Evolutionary conservation across 2,888 invertebrate species (phyloP).

Genomic region (Boloria selene): DNA sequence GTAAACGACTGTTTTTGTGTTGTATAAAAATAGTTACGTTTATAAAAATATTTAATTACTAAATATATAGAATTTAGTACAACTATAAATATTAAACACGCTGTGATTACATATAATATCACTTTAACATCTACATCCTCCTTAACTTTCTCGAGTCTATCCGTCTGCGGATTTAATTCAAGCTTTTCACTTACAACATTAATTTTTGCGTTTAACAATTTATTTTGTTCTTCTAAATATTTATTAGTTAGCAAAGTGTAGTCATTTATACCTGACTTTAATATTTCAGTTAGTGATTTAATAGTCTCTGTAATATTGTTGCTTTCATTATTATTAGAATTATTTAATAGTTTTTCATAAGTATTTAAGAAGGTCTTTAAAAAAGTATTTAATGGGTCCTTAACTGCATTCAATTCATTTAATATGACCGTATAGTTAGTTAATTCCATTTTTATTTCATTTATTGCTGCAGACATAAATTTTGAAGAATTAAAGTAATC

Average conservation of each 20-base stretch:
- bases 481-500: conserved; percentile 18
- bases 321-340: conserved; percentile 11
- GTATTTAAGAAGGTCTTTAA: conserved; percentile 12
- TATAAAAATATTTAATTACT: background rate
- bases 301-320: conserved; percentile 17
- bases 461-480: conserved; percentile 7
- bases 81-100: conserved; percentile 16
- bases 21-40: background rate
- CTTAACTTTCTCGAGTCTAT: background rate
- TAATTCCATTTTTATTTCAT: conserved; percentile 10
- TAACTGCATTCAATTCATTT: conserved; percentile 3
- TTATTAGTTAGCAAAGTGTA: conserved; percentile 21
- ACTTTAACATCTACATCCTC: conserved; percentile 12
- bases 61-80: conserved; percentile 16
- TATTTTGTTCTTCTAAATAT: conserved; percentile 14
- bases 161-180: background rate
- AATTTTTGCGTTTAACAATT: conserved; percentile 1
- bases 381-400: background rate
- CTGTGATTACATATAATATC: conserved; percentile 22
- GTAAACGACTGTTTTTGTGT: background rate
- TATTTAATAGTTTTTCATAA: conserved; percentile 5
- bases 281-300: conserved; percentile 15
- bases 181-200: background rate
- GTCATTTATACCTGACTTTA: conserved; percentile 26
- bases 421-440: conserved; percentile 7